phyloP scores from a whole-genome alignment of 1,140 invertebrate genomes.

The Babylonia areolata region DNA sequence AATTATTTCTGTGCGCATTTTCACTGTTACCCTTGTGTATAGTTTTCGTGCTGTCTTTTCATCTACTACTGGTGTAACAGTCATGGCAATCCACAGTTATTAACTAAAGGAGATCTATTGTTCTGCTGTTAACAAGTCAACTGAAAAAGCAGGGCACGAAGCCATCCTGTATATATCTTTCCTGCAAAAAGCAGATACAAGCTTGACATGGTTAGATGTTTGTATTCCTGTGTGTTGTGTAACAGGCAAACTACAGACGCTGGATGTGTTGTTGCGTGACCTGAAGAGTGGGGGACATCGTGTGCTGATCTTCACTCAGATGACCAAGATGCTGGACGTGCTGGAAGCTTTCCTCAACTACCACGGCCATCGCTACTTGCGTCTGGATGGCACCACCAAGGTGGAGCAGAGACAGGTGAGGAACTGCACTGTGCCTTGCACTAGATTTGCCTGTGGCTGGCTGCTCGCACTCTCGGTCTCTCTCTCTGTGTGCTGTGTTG shows the following conservation, averaged over 20 bases:
- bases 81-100: too few relatives aligned
- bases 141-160: too few relatives aligned
- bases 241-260: constrained; percentile 81
- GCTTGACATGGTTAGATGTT: too few relatives aligned
- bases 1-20: too few relatives aligned
- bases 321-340: constrained; percentile 99
- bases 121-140: too few relatives aligned
- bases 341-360: constrained; percentile 97
- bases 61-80: too few relatives aligned
- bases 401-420: constrained; percentile 94
- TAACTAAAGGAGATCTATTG: too few relatives aligned
- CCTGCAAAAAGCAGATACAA: too few relatives aligned
- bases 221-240: not conserved
- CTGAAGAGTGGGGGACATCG: constrained; percentile 92
- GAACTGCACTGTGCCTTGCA: constrained; percentile 5
- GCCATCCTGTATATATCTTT: too few relatives aligned
- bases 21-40: too few relatives aligned
- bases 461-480: not conserved
- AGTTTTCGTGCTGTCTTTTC: too few relatives aligned
- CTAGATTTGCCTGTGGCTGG: not conserved
- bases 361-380: constrained; percentile 96
- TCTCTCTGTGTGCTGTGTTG: too few relatives aligned
- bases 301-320: constrained; percentile 99
- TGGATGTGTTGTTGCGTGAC: constrained; percentile 89
- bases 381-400: constrained; percentile 97